These are phyloP conservation scores for Takifugu flavidus DNA, from an alignment of 2,113 vertebrate species.

Conservation along the genomic window DNA sequence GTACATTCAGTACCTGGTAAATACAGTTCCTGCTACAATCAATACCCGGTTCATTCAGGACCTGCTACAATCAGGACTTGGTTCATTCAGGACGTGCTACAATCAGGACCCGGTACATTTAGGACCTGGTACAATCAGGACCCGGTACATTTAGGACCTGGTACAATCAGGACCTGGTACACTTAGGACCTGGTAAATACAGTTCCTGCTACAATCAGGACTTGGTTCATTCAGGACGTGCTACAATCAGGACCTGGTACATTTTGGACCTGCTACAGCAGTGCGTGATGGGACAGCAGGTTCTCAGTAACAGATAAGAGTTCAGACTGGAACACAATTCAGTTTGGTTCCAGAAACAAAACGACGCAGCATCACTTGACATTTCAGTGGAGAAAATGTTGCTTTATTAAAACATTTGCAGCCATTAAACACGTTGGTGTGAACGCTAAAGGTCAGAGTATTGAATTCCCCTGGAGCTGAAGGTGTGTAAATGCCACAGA, in stretches of 20 bases:
- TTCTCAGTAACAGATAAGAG: no score
- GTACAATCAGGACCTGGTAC: no score
- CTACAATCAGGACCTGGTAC: not conserved
- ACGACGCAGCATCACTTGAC: not conserved
- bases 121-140: no score
- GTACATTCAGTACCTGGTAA: no score
- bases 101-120: no score
- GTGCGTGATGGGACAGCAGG: not conserved
- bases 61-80: no score
- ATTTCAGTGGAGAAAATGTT: constrained; percentile 3
- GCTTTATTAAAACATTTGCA: not conserved
- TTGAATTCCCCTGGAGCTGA: constrained; percentile 3
- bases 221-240: not conserved
- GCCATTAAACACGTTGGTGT: accelerated
- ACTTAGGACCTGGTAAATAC: no score
- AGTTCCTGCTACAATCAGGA: not conserved
- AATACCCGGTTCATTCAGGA: no score
- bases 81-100: no score
- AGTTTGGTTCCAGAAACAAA: not conserved
- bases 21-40: no score
- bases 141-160: no score
- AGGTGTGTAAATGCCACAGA: constrained; percentile 27
- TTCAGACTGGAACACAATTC: not conserved
- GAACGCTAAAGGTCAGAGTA: constrained; percentile 6
- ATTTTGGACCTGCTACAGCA: not conserved